phyloP scores from a whole-genome alignment of 2,797 vertebrate genomes.

The Danio albolineatus region DNA sequence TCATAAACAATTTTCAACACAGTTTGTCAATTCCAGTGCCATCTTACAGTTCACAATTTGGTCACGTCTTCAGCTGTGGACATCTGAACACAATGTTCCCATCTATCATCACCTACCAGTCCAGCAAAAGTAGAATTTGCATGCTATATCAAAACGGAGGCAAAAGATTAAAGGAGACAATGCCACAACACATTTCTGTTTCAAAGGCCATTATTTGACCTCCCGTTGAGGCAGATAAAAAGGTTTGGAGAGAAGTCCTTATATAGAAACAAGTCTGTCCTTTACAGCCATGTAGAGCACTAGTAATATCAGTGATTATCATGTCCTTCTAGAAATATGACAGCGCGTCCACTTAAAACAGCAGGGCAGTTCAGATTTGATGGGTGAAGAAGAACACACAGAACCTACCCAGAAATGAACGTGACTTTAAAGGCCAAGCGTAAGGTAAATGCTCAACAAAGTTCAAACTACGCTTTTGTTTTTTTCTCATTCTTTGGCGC shows the following conservation, averaged over 20 bases:
- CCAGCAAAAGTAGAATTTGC: constrained; percentile 39
- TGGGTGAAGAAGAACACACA: constrained; percentile 26
- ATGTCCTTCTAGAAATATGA: constrained; percentile 57
- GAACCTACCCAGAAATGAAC: constrained; percentile 19
- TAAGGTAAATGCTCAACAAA: neutral
- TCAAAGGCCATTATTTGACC: constrained; percentile 60
- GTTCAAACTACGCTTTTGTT: neutral
- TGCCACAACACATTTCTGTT: constrained; percentile 74
- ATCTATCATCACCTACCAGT: constrained; percentile 27
- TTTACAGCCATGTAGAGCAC: constrained; percentile 48
- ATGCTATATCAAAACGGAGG: constrained; percentile 67
- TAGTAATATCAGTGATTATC: constrained; percentile 62
- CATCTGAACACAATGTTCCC: constrained; percentile 32
- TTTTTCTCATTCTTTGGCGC: neutral
- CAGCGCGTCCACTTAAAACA: constrained; percentile 58
- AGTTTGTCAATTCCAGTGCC: constrained; percentile 24
- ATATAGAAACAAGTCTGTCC: constrained; percentile 62
- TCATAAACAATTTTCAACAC: neutral
- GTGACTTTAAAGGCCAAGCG: constrained; percentile 26
- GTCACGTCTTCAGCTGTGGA: constrained; percentile 14
- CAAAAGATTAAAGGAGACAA: constrained; percentile 72
- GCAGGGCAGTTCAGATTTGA: constrained; percentile 51
- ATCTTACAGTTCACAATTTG: constrained; percentile 27
- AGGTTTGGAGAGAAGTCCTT: constrained; percentile 60
- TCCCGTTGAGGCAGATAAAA: constrained; percentile 68